phyloP scores from a whole-genome alignment of 1,140 invertebrate species.

The Amphibalanus amphitrite region DNA sequence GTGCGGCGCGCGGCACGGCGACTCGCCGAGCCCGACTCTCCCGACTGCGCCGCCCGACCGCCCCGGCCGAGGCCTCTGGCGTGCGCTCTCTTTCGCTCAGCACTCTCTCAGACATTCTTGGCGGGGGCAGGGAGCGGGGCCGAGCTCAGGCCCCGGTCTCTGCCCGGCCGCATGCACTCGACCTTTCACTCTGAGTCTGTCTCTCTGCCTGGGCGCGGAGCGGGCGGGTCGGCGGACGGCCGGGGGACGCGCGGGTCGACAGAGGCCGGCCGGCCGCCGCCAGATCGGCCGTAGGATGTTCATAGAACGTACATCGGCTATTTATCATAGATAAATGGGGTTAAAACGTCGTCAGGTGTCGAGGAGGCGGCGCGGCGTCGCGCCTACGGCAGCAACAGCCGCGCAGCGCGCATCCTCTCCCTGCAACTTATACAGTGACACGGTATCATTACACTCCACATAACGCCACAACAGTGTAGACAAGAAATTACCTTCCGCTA shows the following conservation, averaged over 20 bases:
- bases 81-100: background rate
- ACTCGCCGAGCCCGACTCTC: too few species aligned
- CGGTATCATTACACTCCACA: background rate
- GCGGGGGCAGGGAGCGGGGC: background rate
- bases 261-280: background rate
- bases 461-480: background rate
- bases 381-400: background rate
- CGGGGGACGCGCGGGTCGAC: background rate
- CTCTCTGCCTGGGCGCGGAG: background rate
- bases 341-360: background rate
- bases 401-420: too few species aligned
- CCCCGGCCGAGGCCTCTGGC: too few species aligned
- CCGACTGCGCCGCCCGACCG: too few species aligned
- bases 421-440: background rate
- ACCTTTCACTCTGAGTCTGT: background rate
- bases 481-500: background rate
- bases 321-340: conserved; percentile 2
- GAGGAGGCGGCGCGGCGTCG: background rate
- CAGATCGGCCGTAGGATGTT: background rate
- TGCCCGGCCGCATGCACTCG: background rate
- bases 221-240: too few species aligned
- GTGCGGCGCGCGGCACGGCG: too few species aligned
- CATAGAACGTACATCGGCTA: conserved; percentile 1
- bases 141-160: background rate
- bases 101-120: background rate